Evolutionary conservation across 2,888 invertebrate species (phyloP), one percentile per base, ranked within the genome.

Genomic region (Andricus quercusramuli): DNA sequence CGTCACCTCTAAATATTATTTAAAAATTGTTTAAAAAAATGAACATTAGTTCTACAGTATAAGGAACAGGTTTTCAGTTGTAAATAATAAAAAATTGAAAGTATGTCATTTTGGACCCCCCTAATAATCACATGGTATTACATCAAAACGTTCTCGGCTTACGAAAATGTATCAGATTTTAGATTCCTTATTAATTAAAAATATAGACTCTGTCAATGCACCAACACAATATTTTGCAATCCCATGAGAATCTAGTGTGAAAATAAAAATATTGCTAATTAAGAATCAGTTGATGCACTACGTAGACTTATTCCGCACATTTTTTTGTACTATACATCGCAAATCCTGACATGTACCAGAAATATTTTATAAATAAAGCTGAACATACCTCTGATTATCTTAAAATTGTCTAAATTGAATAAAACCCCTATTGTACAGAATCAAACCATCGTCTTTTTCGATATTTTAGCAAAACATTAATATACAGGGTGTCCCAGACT

Each of bases 361-460:
- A 76, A 25, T 64, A 64, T 78, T 78, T 78, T 80, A 44, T 25
- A 29, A 80, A 44, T 56, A 66, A 77, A 20, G 77, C 9, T 44
- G n/a, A 65, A 66, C 59, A 80, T 80, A 80, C 78, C 65, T 68
- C 78, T 29, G 32, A 17, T 22, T 44, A 22, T 17, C 82, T 83
- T 84, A 84, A 78, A 78, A 83, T 84, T 86, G 85, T 86, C 82
- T 87, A 85, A 64, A 85, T 83, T 83, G 80, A 87, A 85, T 86
- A 87, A 89, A 89, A 89, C 86, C 87, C 87, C 86, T 88, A 85
- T 87, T 87, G 84, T 83, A 87, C 85, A 87, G 85, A 83, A 79
- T 82, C 79, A 79, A 37, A 56, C 65, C 64, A 70, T 29, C 15
- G 5, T 13, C 6, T 6, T 29, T 29, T 64, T 29, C 22, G 5